Percentiles rank a stretch among this genome's conserved stretches.
Evolutionary conservation across 2,888 invertebrate genomes (phyloP).

Genomic region (Microchrysa polita): DNA sequence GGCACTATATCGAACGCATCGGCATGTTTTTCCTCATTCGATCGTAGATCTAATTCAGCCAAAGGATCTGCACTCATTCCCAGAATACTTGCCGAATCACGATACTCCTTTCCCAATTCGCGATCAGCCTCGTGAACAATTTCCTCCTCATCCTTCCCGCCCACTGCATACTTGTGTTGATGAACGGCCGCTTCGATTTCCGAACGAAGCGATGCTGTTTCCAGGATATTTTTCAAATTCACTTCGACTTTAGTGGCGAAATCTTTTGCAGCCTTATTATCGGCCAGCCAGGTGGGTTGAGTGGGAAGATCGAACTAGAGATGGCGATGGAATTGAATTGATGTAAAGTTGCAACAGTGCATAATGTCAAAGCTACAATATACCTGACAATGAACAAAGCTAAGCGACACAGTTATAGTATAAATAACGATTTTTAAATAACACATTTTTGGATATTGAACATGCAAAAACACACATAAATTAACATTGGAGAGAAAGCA

Average conservation of each 20-base stretch:
- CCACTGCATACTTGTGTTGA: conserved; percentile 49
- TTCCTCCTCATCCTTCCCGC: conserved; percentile 46
- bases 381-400: conserved; percentile 13
- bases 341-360: not conserved
- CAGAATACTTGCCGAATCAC: conserved; percentile 47
- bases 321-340: not conserved
- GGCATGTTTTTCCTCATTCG: not conserved
- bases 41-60: not conserved
- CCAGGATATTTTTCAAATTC: conserved; percentile 52
- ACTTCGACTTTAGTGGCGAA: conserved; percentile 55
- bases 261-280: conserved; percentile 16
- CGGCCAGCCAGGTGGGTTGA: conserved; percentile 59
- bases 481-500: not conserved
- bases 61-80: conserved; percentile 17
- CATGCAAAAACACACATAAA: not conserved
- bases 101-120: conserved; percentile 46
- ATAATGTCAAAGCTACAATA: not conserved
- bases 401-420: not conserved
- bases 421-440: conserved; percentile 13
- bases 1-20: conserved; percentile 56
- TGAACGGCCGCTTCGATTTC: conserved; percentile 55
- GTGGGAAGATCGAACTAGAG: conserved; percentile 22
- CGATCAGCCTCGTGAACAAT: conserved; percentile 50
- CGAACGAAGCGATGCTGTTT: conserved; percentile 57
- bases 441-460: conserved; percentile 16